Conservation (phyloP, 1,140 invertebrate genomes). For the Agraylea sexmaculata region DNA sequence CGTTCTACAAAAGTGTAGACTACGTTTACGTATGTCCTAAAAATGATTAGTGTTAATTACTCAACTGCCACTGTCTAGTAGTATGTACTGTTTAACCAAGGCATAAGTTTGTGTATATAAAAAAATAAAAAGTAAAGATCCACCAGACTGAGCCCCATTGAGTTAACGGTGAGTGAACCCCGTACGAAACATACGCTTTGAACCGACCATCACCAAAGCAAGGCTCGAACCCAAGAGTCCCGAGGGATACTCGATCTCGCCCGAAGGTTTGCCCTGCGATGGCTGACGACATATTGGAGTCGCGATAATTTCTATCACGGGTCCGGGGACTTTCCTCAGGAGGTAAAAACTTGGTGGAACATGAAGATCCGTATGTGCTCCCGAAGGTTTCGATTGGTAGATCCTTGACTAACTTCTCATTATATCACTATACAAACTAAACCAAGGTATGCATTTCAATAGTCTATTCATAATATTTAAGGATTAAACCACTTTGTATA, state of each 20-base stretch:
- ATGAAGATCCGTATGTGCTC: conserved; percentile 14
- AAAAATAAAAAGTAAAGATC: conserved; percentile 10
- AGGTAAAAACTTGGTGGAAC: conserved; percentile 7
- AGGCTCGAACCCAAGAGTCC: conserved; percentile 10
- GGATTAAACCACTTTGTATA: too few species aligned
- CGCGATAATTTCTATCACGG: conserved; percentile 21
- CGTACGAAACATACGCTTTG: conserved; percentile 18
- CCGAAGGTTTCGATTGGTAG: conserved; percentile 20
- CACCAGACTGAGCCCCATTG: conserved; percentile 21
- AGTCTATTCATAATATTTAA: too few species aligned
- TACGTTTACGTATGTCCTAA: background rate
- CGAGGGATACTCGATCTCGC: conserved; percentile 10
- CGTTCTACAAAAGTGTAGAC: background rate
- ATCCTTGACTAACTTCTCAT: too few species aligned
- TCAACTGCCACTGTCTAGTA: background rate
- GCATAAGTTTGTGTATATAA: conserved; percentile 1
- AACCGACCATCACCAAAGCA: conserved; percentile 17
- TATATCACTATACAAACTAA: too few species aligned
- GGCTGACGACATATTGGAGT: conserved; percentile 14
- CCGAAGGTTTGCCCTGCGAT: conserved; percentile 8
- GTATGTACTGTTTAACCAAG: background rate
- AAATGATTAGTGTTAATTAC: background rate
- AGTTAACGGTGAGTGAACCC: conserved; percentile 8
- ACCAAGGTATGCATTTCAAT: too few species aligned
- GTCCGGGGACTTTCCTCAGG: conserved; percentile 23